Evolutionary conservation across 2,797 vertebrate species (phyloP).

Genomic region (Heliangelus exortis): DNA sequence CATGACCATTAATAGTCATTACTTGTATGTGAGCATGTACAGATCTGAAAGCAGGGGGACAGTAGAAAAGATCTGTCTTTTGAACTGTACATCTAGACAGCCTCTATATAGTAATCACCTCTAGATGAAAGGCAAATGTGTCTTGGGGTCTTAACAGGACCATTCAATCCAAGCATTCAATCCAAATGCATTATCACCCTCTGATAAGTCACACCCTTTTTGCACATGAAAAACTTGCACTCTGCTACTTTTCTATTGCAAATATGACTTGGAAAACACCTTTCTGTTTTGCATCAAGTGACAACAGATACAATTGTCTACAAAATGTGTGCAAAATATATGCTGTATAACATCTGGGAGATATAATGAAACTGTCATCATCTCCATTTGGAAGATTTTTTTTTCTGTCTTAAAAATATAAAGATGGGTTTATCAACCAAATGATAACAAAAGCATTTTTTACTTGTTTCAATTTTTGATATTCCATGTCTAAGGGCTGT

Average conservation of each 20-base stretch:
- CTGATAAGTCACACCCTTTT: background rate
- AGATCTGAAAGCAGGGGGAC: background rate
- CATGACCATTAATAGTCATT: background rate
- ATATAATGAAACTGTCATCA: background rate
- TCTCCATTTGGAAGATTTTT: background rate
- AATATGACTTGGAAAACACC: background rate
- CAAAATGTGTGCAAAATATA: background rate
- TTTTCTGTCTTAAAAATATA: background rate
- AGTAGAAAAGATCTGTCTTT: background rate
- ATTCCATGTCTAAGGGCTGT: background rate
- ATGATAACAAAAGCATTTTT: background rate
- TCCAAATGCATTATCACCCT: background rate
- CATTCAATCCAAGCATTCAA: too few relatives aligned
- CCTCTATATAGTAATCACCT: background rate
- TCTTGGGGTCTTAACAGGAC: background rate
- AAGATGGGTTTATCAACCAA: background rate
- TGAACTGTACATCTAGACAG: background rate
- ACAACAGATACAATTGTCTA: background rate
- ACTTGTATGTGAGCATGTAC: background rate
- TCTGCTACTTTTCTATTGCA: background rate
- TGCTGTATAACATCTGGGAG: background rate
- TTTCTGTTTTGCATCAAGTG: background rate
- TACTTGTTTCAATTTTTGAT: background rate
- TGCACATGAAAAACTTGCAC: background rate
- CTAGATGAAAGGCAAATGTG: background rate